Evolutionary conservation across 1,140 invertebrate genomes (phyloP), one percentile per base, ranked within the genome.

Genomic region (Sinella curviseta): DNA sequence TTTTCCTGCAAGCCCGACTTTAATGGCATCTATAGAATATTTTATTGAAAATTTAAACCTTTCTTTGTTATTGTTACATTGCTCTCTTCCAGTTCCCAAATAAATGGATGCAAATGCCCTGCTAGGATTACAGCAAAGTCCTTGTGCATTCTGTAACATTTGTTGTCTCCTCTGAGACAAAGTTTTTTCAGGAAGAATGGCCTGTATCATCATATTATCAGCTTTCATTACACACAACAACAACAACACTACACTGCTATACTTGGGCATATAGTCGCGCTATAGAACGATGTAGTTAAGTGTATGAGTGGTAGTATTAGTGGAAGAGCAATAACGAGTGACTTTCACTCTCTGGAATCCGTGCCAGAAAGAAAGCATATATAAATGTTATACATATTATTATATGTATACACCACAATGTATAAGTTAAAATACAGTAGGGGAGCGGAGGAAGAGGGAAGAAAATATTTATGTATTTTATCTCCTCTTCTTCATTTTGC

Each of bases 21-120:
- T 60, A n/a, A 60, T 60, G 57, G 57, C 57, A 60, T 16, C 57
- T n/a, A 26, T 60, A n/a, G 57, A 60, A 26, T 60, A 60, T 60
- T 60, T 60, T 60, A 60, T 60, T 60, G 57, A 60, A 60, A 60
- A 60, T 60, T 60, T 60, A 60, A 60, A 60, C 57, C 57, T 17
- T 60, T 26, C 57, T 26, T 60, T 26, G 57, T 20, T 60, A n/a
- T 60, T 26, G 14, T 16, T 60, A 3, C 57, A 14, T 12, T 60
- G 57, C 57, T 12, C 39, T 48, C 20, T 48, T 48, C 39, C 20
- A 14, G 57, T 60, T 48, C 39, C 8, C 12, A 60, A 8, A 48
- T n/a, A 60, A 60, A 26, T 26, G 14, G 14, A 60, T 60, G 57
- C 57, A 60, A 60, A 60, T n/a, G 12, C 24, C 8, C 12, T 12